Conservation (phyloP, 2,888 invertebrate genomes). For the Ormyrus thymus region DNA sequence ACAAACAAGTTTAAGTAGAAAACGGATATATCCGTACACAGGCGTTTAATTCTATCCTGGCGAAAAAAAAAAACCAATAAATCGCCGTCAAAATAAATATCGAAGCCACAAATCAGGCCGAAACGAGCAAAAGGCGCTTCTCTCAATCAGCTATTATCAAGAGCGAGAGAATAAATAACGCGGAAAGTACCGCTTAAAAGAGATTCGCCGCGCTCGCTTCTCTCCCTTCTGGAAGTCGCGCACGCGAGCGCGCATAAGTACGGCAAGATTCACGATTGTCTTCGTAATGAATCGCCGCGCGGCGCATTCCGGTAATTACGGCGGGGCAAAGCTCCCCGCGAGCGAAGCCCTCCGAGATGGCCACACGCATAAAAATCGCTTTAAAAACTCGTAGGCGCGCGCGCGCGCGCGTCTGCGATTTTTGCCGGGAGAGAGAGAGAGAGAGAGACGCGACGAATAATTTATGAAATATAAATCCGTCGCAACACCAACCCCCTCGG, state of each 20-base stretch:
- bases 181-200: slow-evolving; percentile 4
- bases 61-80: no score
- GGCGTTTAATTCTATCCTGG: no score
- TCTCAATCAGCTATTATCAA: no score
- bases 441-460: slow-evolving; percentile 59
- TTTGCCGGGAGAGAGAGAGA: no score
- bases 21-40: no score
- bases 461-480: slow-evolving; percentile 70
- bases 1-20: no score
- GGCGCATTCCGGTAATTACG: slow-evolving; percentile 37
- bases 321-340: not conserved
- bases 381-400: slow-evolving; percentile 23
- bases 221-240: no score
- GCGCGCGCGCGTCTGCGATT: slow-evolving; percentile 56
- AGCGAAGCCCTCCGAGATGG: not conserved
- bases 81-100: no score
- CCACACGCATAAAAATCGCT: slow-evolving; percentile 26
- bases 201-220: not conserved
- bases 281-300: slow-evolving; percentile 30
- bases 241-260: not conserved
- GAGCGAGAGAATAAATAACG: no score
- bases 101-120: no score
- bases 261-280: slow-evolving; percentile 40
- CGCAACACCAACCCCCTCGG: slow-evolving; percentile 62
- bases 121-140: no score